phyloP scores from a whole-genome alignment of 2,888 invertebrate genomes.

The Aproaerema taeniolella region DNA sequence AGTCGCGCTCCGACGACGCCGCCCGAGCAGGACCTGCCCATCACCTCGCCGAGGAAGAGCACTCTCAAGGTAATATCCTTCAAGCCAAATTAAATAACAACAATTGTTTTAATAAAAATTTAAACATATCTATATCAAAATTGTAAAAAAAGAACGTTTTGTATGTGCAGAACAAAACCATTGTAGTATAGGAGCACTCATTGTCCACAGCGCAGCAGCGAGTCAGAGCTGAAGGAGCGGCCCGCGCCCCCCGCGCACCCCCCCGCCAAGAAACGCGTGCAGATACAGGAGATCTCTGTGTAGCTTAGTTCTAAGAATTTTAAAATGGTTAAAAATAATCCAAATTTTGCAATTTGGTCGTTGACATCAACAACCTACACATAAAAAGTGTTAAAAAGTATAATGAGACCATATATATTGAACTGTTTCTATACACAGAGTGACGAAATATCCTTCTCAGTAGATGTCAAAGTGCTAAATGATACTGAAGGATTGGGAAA shows the following conservation, averaged over 20 bases:
- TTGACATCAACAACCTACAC: too few species aligned
- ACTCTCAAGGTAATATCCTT: conserved; percentile 56
- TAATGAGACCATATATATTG: neutral
- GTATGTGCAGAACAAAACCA: too few species aligned
- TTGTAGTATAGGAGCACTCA: too few species aligned
- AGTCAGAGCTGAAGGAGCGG: conserved; percentile 64
- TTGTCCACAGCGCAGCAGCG: conserved; percentile 76
- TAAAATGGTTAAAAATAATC: too few species aligned
- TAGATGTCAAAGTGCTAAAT: too few species aligned
- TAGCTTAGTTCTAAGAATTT: conserved; percentile 53
- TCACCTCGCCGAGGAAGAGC: conserved; percentile 56
- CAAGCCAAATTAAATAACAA: too few species aligned
- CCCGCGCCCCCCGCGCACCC: conserved; percentile 37
- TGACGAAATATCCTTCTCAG: neutral
- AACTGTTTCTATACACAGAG: neutral
- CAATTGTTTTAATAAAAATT: too few species aligned
- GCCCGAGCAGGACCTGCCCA: conserved; percentile 23
- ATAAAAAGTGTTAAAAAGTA: too few species aligned
- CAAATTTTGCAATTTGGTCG: too few species aligned
- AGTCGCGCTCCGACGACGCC: conserved; percentile 34
- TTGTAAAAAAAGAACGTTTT: too few species aligned
- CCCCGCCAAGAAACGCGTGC: conserved; percentile 84
- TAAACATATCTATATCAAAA: too few species aligned
- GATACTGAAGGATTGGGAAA: too few species aligned
- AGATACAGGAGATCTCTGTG: conserved; percentile 89